Evolutionary conservation across 1,140 invertebrate genomes (phyloP).

Genomic region (Aphaenogaster ashmeadi): DNA sequence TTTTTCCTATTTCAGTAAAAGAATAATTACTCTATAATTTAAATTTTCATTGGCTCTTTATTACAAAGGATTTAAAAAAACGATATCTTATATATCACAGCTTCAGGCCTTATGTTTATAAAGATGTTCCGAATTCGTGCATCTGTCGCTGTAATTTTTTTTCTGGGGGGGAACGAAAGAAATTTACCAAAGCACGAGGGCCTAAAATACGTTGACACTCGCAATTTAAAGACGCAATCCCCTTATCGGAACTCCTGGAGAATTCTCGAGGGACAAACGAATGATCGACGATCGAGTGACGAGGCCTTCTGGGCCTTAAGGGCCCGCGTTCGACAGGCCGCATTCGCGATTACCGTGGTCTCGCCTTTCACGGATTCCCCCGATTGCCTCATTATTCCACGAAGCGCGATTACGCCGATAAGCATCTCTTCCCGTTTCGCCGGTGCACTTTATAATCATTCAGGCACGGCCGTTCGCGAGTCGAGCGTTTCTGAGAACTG

Average conservation of each 20-base stretch:
- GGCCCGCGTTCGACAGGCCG: background rate
- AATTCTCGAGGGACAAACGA: slow-evolving; percentile 20
- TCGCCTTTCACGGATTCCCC: slow-evolving; percentile 49
- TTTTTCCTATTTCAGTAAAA: background rate
- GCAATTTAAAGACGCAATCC: background rate
- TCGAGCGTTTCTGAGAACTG: slow-evolving; percentile 82
- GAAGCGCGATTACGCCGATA: slow-evolving; percentile 83
- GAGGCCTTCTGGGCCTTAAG: background rate
- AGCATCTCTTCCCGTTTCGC: slow-evolving; percentile 82
- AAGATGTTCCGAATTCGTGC: slow-evolving; percentile 4
- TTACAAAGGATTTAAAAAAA: background rate
- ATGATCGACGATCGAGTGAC: background rate
- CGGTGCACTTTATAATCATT: slow-evolving; percentile 84
- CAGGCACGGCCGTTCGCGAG: slow-evolving; percentile 81
- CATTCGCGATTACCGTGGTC: slow-evolving; percentile 29
- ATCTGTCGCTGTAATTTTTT: background rate
- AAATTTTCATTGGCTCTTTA: background rate
- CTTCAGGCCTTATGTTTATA: background rate
- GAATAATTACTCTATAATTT: background rate
- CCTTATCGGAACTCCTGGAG: slow-evolving; percentile 13
- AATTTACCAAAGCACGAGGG: background rate
- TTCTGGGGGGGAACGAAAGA: background rate
- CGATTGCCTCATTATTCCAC: slow-evolving; percentile 82
- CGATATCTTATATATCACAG: background rate
- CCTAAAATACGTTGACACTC: slow-evolving; percentile 30